A percentile compares a stretch with the other conserved stretches of the same genome.
Evolutionary conservation across 2,797 vertebrate genomes (phyloP).

Genomic region (Anguilla anguilla): DNA sequence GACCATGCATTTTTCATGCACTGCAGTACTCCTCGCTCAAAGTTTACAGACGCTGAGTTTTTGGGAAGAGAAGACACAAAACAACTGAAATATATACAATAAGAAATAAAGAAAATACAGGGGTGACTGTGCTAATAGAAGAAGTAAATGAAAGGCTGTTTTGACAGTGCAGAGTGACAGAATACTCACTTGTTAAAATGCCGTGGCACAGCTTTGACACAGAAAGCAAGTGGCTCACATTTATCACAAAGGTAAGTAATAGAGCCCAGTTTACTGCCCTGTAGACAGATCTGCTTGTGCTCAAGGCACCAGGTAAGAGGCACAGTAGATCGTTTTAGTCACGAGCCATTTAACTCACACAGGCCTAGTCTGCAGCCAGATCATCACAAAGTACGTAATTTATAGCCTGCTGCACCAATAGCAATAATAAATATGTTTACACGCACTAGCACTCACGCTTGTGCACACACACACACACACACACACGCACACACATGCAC

Average conservation of each 20-base stretch:
- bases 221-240: neutral
- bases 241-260: neutral
- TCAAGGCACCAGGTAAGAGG: neutral
- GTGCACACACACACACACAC: neutral
- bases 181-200: neutral
- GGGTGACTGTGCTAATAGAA: neutral
- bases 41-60: constrained; percentile 62
- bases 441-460: neutral
- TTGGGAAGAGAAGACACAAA: neutral
- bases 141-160: neutral
- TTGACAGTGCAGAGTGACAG: neutral
- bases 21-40: constrained; percentile 62
- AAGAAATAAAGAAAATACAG: neutral
- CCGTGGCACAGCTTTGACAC: neutral
- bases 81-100: neutral
- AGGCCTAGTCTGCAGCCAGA: neutral
- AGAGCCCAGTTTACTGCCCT: neutral
- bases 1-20: constrained; percentile 73
- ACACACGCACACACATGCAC: too few species aligned
- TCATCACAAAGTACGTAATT: neutral
- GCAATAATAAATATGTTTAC: neutral
- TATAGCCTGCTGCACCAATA: neutral
- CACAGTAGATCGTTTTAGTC: neutral
- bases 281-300: neutral
- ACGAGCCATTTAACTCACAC: neutral